phyloP scores from a whole-genome alignment of 2,888 invertebrate genomes.

The Agrochola litura region DNA sequence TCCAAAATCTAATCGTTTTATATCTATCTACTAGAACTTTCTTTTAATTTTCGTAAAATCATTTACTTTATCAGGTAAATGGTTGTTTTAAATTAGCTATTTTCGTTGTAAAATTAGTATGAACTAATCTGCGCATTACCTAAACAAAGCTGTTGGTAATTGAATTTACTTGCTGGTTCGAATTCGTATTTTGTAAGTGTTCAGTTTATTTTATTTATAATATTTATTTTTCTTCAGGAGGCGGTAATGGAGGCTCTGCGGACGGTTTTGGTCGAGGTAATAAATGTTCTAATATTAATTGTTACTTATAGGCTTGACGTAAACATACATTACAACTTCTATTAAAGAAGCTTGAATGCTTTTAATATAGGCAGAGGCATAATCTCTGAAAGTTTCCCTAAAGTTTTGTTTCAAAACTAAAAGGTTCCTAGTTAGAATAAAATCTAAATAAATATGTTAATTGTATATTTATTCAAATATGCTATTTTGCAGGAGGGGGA shows the following conservation, averaged over 20 bases:
- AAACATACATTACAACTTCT: neutral
- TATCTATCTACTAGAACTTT: neutral
- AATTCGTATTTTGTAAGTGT: constrained; percentile 24
- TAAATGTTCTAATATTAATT: constrained; percentile 2
- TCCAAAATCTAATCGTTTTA: neutral
- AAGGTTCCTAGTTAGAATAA: neutral
- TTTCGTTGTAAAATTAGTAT: constrained; percentile 32
- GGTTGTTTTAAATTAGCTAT: constrained; percentile 22
- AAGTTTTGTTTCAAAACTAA: neutral
- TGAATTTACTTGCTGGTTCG: constrained; percentile 45
- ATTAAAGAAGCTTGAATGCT: neutral
- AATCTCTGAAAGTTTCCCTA: neutral
- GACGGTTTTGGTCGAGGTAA: constrained; percentile 79
- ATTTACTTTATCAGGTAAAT: constrained; percentile 12
- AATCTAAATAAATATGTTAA: neutral
- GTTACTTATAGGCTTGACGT: neutral
- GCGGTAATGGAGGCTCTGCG: constrained; percentile 70
- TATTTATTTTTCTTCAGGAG: constrained; percentile 60
- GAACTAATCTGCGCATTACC: constrained; percentile 36
- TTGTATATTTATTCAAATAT: neutral
- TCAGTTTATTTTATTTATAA: constrained; percentile 13
- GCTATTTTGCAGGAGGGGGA: constrained; percentile 52
- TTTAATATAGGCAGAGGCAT: neutral
- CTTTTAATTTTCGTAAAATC: neutral
- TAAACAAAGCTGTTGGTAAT: constrained; percentile 49